Percentiles rank a stretch among this genome's conserved stretches.
These are phyloP conservation scores for Tromatobia lineatoria DNA, from an alignment of 2,888 invertebrate genomes.

Conservation along the genomic window DNA sequence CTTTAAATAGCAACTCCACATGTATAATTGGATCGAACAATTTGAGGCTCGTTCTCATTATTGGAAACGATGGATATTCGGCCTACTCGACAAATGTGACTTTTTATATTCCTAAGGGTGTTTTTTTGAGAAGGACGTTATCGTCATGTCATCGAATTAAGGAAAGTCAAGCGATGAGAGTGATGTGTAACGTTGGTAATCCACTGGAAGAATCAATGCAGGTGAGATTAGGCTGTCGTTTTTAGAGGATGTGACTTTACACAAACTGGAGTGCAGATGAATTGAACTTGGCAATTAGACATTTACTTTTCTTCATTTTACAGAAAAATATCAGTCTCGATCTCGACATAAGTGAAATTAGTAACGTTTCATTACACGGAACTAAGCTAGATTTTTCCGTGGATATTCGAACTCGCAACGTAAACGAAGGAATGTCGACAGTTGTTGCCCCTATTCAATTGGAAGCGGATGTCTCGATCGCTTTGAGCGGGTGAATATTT, in stretches of 20 bases:
- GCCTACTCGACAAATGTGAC: constrained; percentile 75
- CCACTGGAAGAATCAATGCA: constrained; percentile 72
- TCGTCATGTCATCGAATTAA: constrained; percentile 74
- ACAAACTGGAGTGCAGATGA: background rate
- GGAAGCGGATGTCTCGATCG: constrained; percentile 70
- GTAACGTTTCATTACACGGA: constrained; percentile 62
- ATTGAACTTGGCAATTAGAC: background rate
- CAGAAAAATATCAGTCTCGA: constrained; percentile 75
- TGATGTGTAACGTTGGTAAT: constrained; percentile 76
- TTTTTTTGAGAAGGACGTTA: constrained; percentile 75
- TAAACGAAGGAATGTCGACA: constrained; percentile 65
- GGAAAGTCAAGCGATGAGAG: constrained; percentile 47
- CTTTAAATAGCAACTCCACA: constrained; percentile 65
- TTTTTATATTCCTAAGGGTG: constrained; percentile 73
- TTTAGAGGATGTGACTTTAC: background rate
- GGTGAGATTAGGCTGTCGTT: constrained; percentile 57
- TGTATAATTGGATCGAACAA: constrained; percentile 80
- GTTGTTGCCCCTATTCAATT: constrained; percentile 69
- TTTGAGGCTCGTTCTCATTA: constrained; percentile 71
- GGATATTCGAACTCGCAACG: constrained; percentile 72
- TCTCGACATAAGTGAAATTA: constrained; percentile 76
- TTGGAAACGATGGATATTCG: constrained; percentile 78
- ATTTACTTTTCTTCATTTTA: constrained; percentile 26
- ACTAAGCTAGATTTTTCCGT: constrained; percentile 61
- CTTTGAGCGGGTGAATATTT: constrained; percentile 76